A percentile compares a stretch with the other conserved stretches of the same genome.
Conservation (phyloP, 2,888 invertebrate species). For the Neoascia interrupta region DNA sequence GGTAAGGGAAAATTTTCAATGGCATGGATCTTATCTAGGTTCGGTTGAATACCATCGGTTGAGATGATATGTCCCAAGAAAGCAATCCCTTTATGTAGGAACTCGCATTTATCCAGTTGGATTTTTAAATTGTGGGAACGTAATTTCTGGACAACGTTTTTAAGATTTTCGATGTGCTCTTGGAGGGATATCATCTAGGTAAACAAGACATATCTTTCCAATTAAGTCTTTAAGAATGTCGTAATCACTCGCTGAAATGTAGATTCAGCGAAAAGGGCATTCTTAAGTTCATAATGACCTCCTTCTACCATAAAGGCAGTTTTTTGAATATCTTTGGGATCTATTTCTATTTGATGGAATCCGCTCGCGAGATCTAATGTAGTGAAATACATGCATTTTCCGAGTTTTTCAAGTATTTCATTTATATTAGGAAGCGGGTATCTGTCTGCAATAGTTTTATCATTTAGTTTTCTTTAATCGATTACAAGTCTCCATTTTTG, state of each 20-base stretch:
- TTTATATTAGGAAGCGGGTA: neutral
- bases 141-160: conserved; percentile 12
- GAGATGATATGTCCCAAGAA: neutral
- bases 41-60: neutral
- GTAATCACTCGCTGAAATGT: conserved; percentile 23
- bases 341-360: conserved; percentile 53
- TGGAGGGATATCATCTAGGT: conserved; percentile 37
- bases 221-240: conserved; percentile 21
- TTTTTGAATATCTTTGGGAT: conserved; percentile 20
- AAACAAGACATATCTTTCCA: conserved; percentile 11
- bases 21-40: conserved; percentile 43
- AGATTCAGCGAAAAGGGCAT: too few relatives aligned
- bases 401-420: conserved; percentile 75
- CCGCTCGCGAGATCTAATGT: conserved; percentile 62
- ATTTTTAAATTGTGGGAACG: conserved; percentile 4
- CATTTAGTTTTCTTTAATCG: neutral
- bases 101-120: neutral
- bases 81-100: conserved; percentile 12
- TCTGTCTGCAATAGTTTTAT: neutral
- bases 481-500: conserved; percentile 10
- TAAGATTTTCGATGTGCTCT: conserved; percentile 9
- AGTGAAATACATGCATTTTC: conserved; percentile 74
- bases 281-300: neutral
- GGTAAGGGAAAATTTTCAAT: conserved; percentile 51
- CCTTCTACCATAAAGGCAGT: conserved; percentile 30